These are phyloP conservation scores for Pipistrellus pipistrellus DNA, from an alignment of 2,797 vertebrate genomes.

Conservation along the genomic window DNA sequence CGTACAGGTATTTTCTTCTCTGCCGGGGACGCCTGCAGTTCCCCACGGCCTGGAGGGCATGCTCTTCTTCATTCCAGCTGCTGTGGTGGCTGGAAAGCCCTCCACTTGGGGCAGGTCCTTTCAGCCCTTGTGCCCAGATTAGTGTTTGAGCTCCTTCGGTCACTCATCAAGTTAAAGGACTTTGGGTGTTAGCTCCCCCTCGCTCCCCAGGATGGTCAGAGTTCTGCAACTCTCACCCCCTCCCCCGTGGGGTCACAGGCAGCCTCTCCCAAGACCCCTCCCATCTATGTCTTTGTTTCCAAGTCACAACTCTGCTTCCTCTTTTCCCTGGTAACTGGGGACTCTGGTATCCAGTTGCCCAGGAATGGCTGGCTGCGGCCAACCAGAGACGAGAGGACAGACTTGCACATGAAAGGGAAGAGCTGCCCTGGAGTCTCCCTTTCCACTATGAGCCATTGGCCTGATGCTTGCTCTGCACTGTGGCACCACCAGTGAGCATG, in stretches of 20 bases:
- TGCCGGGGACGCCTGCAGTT: background rate
- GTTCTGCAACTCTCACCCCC: background rate
- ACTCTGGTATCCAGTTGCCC: background rate
- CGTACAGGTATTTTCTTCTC: background rate
- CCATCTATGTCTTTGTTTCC: background rate
- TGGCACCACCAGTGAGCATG: background rate
- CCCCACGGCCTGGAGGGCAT: background rate
- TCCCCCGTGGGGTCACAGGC: background rate
- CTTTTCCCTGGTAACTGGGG: background rate
- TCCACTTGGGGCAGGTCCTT: background rate
- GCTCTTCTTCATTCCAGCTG: background rate
- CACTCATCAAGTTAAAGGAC: background rate
- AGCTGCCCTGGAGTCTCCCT: background rate
- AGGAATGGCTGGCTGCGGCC: background rate
- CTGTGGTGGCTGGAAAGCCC: background rate
- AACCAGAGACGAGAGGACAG: background rate
- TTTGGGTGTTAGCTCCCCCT: background rate
- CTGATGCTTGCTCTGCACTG: constrained; percentile 30
- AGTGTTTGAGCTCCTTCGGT: background rate
- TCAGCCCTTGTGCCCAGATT: background rate
- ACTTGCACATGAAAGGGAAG: background rate
- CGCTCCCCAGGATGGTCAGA: background rate
- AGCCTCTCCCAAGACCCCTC: background rate
- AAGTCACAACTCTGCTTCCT: background rate
- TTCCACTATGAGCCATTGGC: background rate